These are phyloP conservation scores for Cladopsammia gracilis DNA, from an alignment of 64 coral and sea anemone genomes.

Conservation along the genomic window DNA sequence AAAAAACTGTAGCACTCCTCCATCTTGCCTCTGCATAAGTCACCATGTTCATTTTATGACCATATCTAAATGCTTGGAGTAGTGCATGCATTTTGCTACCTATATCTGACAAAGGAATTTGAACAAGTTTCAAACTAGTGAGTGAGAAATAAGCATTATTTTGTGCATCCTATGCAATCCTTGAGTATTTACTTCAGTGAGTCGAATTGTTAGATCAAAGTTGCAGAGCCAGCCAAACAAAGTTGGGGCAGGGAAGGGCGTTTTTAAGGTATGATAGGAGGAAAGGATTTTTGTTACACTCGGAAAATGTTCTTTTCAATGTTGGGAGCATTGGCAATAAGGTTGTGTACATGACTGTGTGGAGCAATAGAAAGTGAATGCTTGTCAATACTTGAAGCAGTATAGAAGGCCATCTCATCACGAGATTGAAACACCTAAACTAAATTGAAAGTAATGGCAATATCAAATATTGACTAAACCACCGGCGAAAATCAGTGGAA, in stretches of 20 bases:
- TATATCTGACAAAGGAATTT: slow-evolving; percentile 40
- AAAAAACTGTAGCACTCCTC: neutral
- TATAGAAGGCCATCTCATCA: slow-evolving; percentile 13
- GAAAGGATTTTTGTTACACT: slow-evolving; percentile 18
- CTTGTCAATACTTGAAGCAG: slow-evolving; percentile 19
- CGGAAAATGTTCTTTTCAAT: slow-evolving; percentile 7
- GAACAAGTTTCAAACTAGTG: slow-evolving; percentile 16
- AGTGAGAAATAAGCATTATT: slow-evolving; percentile 28
- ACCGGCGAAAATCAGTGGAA: neutral
- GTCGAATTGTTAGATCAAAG: slow-evolving; percentile 31
- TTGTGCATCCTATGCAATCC: slow-evolving; percentile 43
- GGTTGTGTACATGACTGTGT: slow-evolving; percentile 39
- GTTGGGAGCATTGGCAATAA: slow-evolving; percentile 21
- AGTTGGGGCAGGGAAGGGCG: neutral
- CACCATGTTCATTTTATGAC: slow-evolving; percentile 12
- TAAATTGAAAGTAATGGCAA: slow-evolving; percentile 16
- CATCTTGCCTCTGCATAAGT: slow-evolving; percentile 1
- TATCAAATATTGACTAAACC: slow-evolving; percentile 3
- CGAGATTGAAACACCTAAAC: slow-evolving; percentile 22
- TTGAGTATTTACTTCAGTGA: slow-evolving; percentile 32
- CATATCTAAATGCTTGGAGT: slow-evolving; percentile 21
- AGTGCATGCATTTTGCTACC: slow-evolving; percentile 27
- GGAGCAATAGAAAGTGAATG: slow-evolving; percentile 44
- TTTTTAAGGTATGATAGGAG: slow-evolving; percentile 10
- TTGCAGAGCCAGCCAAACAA: slow-evolving; percentile 30